Conservation (phyloP, 2,113 vertebrate species). For the Pelvicachromis taeniatus region DNA sequence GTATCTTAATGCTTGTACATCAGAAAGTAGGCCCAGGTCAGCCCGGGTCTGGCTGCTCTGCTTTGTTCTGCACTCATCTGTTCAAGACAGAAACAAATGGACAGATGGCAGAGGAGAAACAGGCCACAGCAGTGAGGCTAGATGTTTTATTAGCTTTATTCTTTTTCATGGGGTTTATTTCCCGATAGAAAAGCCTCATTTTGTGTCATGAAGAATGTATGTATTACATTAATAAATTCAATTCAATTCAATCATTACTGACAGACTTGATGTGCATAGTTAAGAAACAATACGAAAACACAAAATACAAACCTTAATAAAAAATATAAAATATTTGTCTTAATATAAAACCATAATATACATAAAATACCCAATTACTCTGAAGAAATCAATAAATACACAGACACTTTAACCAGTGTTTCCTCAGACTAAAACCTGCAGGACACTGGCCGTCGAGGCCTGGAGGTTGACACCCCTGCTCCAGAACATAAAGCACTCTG, state of each 20-base stretch:
- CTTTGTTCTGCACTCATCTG: background rate
- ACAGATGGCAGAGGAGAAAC: slow-evolving; percentile 8
- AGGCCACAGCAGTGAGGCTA: background rate
- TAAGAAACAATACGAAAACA: background rate
- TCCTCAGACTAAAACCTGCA: background rate
- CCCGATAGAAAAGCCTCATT: background rate
- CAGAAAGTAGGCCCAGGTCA: background rate
- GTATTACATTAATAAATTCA: background rate
- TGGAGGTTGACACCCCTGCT: background rate
- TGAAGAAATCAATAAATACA: background rate
- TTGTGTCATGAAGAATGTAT: background rate
- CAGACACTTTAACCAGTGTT: background rate
- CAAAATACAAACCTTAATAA: background rate
- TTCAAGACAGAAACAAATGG: slow-evolving; percentile 9
- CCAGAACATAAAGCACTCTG: background rate
- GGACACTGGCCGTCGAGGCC: no score
- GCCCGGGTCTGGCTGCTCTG: background rate
- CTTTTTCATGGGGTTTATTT: background rate
- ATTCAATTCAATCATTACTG: background rate
- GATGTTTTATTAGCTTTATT: background rate
- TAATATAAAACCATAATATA: background rate
- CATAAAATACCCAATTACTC: background rate
- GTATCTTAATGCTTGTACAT: background rate
- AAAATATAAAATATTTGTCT: background rate
- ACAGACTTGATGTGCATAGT: background rate